phyloP scores from a whole-genome alignment of 2,797 vertebrate species.

The Acrossocheilus fasciatus region DNA sequence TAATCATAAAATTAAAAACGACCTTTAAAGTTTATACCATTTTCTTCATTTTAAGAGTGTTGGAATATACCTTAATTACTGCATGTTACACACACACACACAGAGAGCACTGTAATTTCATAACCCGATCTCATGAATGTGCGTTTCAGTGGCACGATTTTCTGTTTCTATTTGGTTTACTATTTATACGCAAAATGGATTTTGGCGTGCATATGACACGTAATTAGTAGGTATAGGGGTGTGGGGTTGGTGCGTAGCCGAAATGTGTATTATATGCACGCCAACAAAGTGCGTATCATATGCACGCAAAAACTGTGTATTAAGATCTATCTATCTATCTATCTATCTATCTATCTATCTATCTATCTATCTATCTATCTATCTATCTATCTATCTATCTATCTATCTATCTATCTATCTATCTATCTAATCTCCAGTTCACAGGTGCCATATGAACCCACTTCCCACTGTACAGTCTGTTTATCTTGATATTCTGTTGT shows the following conservation, averaged over 20 bases:
- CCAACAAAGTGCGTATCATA: too few species aligned
- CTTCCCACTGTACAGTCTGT: slow-evolving; percentile 2
- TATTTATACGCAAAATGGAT: background rate
- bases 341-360: background rate
- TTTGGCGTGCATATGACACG: background rate
- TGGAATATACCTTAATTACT: background rate
- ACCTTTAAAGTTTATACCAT: background rate
- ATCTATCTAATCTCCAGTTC: slow-evolving; percentile 50
- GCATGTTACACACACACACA: too few species aligned
- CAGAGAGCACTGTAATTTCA: background rate
- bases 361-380: background rate
- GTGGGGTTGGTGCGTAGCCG: too few species aligned
- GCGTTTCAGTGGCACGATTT: background rate
- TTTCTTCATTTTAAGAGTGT: background rate
- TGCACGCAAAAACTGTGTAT: too few species aligned
- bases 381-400: background rate
- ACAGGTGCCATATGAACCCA: slow-evolving; percentile 45
- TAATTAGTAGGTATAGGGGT: background rate
- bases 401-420: background rate
- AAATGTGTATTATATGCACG: too few species aligned
- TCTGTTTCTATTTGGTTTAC: background rate
- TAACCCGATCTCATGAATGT: background rate
- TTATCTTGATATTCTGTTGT: slow-evolving; percentile 18
- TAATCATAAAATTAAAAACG: background rate
- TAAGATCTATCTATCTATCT: background rate